Percentiles rank a stretch among this genome's conserved stretches.
Conservation (phyloP, 2,888 invertebrate species). For the Drosophila neotestacea region DNA sequence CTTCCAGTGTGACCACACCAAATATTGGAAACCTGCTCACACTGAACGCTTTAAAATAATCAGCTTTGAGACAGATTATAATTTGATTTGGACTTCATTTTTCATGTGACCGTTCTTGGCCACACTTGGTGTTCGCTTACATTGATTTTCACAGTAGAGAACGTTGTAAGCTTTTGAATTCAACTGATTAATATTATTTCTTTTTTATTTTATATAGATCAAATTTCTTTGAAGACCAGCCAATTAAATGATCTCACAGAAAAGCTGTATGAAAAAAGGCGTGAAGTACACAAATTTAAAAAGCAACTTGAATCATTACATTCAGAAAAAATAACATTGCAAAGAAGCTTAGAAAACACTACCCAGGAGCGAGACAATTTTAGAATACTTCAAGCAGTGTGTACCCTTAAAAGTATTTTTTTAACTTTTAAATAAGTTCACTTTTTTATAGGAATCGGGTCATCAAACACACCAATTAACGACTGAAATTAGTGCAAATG, state of each 20-base stretch:
- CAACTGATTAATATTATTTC: too few relatives aligned
- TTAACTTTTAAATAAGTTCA: background rate
- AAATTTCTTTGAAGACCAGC: constrained; percentile 80
- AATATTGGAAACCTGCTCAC: too few relatives aligned
- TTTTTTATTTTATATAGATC: too few relatives aligned
- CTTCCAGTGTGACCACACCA: too few relatives aligned
- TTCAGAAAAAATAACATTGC: constrained; percentile 91
- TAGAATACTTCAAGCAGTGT: constrained; percentile 91
- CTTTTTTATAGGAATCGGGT: constrained; percentile 86
- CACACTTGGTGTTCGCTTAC: too few relatives aligned
- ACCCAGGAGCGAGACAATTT: constrained; percentile 90
- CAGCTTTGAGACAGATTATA: too few relatives aligned
- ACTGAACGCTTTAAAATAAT: too few relatives aligned
- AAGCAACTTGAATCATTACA: constrained; percentile 91
- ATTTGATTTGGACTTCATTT: too few relatives aligned
- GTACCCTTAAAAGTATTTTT: constrained; percentile 51
- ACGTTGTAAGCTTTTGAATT: too few relatives aligned
- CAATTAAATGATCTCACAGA: constrained; percentile 79
- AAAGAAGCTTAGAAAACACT: constrained; percentile 90
- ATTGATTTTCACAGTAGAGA: too few relatives aligned
- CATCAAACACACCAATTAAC: constrained; percentile 93
- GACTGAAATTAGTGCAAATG: constrained; percentile 92
- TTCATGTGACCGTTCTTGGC: too few relatives aligned
- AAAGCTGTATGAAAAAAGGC: constrained; percentile 71
- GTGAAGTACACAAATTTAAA: constrained; percentile 84